Evolutionary conservation across 92 coral and sea anemone genomes (phyloP).

Genomic region (Siderastrea siderea): DNA sequence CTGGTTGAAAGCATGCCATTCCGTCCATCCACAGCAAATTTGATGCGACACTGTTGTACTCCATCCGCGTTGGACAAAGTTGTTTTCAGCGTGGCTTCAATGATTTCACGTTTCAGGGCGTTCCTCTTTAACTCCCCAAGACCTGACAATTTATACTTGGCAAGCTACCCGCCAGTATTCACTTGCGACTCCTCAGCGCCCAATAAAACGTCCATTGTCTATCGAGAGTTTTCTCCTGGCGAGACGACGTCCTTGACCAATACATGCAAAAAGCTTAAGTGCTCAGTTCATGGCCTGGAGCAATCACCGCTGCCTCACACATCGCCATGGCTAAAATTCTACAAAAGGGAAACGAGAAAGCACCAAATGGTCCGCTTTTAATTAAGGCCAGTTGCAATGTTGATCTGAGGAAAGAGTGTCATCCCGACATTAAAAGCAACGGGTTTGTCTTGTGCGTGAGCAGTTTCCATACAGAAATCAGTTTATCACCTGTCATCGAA

Average conservation of each 20-base stretch:
- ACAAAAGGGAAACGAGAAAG: background rate
- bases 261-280: conserved; percentile 25
- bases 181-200: conserved; percentile 33
- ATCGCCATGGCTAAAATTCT: conserved; percentile 62
- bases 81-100: conserved; percentile 3
- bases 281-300: conserved; percentile 56
- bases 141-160: conserved; percentile 7
- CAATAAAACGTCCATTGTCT: conserved; percentile 40
- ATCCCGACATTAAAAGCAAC: background rate
- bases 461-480: conserved; percentile 26
- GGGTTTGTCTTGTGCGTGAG: conserved; percentile 11
- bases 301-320: conserved; percentile 54
- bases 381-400: conserved; percentile 11
- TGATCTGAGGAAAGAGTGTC: conserved; percentile 13
- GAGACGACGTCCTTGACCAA: conserved; percentile 19
- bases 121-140: background rate
- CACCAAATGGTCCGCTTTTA: background rate
- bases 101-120: background rate
- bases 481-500: background rate
- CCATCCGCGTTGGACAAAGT: conserved; percentile 21
- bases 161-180: conserved; percentile 34
- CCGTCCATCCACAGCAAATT: conserved; percentile 21
- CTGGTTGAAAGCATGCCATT: conserved; percentile 39
- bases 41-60: conserved; percentile 26
- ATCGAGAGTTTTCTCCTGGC: conserved; percentile 2